Base-by-base conservation (phyloP, 2,888 invertebrate genomes). In the Xylocampa areola region DNA sequence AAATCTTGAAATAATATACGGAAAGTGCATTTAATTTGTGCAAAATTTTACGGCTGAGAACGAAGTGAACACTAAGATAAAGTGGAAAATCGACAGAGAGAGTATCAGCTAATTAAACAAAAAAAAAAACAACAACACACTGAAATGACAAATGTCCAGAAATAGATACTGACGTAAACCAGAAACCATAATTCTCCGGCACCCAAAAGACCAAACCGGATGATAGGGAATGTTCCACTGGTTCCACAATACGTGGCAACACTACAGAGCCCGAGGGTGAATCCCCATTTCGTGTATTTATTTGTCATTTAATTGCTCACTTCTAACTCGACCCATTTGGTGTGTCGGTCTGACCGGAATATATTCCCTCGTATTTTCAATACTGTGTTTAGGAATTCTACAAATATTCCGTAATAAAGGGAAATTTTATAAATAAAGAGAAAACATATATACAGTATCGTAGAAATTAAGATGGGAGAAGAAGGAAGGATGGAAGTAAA, bases 301-400 rank as follows among this genome's bases (percentile, higher is more conserved):
- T 79, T 77, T 77, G 71, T 73, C 59, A 59, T 62, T 69, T 77
- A 80, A 79, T 82, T 81, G 75, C 68, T 59, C 73, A 73, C 61
- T 71, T 62, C 54, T 69, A 72, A 67, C 50, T 50, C 51, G 57
- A 45, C 30, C 40, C 60, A 61, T 76, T 67, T 64, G 43, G 51
- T 72, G 66, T 67, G 40, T 27, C 44, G 30, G 16, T 39, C 21
- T 16, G 27, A 11, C 6, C 14, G 35, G 27, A 30, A 58, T 62
- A 44, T 44, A 11, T 5, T 30, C 16, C 19, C 7, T 25, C 25
- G 8, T 14, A n/a, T 8, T 44, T 30, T n/a, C n/a, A n/a, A n/a
- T n/a, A 36, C 14, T 45, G 10, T 29, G 49, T 37, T 11, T 30
- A 14, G 40, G 35, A 35, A 53, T 39, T 43, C 19, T 40, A 47